Evolutionary conservation across 2,797 vertebrate genomes (phyloP).

Genomic region (Huso huso): DNA sequence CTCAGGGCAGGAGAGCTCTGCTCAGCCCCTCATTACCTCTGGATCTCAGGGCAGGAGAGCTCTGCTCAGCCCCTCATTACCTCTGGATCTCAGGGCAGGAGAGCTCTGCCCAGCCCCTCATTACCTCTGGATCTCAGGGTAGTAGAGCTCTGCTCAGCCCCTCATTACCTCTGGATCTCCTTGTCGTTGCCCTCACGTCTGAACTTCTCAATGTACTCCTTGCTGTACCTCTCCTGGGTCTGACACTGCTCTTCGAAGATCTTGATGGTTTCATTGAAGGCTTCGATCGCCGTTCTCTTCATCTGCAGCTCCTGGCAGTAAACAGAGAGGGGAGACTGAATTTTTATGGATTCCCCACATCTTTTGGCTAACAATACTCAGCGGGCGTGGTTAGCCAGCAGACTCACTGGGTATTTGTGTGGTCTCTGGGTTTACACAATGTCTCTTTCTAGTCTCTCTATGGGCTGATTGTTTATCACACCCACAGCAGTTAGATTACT

Average conservation of each 20-base stretch:
- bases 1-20: too few species aligned
- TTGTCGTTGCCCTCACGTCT: constrained; percentile 70
- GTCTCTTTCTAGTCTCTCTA: too few species aligned
- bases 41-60: background rate
- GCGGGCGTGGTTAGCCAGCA: background rate
- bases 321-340: background rate
- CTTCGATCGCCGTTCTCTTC: constrained; percentile 82
- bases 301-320: constrained; percentile 75
- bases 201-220: constrained; percentile 84
- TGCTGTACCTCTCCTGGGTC: constrained; percentile 82
- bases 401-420: background rate
- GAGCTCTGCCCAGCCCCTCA: too few species aligned
- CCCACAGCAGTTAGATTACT: too few species aligned
- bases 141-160: background rate
- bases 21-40: background rate
- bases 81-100: constrained; percentile 62
- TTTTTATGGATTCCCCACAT: background rate
- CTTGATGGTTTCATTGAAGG: constrained; percentile 86
- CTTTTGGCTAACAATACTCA: background rate
- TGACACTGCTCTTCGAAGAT: constrained; percentile 91
- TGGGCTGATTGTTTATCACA: too few species aligned
- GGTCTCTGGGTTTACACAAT: too few species aligned
- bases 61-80: constrained; percentile 42
- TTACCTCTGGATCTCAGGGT: background rate
- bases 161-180: constrained; percentile 76